phyloP scores from a whole-genome alignment of 2,888 invertebrate species.

The Cosmorhoe ocellata region DNA sequence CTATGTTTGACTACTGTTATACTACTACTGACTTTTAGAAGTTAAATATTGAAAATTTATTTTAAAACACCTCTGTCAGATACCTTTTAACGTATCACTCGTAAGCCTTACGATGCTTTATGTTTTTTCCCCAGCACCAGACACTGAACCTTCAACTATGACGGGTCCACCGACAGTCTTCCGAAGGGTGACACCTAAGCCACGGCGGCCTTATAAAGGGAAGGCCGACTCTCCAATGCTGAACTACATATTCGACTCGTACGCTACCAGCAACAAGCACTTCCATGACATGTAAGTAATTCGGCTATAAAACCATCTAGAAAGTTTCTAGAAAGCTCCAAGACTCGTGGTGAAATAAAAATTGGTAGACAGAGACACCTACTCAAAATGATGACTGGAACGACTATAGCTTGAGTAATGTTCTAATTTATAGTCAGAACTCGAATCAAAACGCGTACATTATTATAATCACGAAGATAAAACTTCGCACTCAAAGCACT shows the following conservation, averaged over 20 bases:
- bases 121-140: conserved; percentile 36
- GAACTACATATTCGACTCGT: conserved; percentile 88
- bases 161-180: conserved; percentile 59
- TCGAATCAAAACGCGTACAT: conserved; percentile 10
- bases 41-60: too few relatives aligned
- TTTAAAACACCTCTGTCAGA: too few relatives aligned
- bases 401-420: too few relatives aligned
- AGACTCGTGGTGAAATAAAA: too few relatives aligned
- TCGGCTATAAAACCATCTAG: too few relatives aligned
- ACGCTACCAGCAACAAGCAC: conserved; percentile 86
- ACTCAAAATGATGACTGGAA: too few relatives aligned
- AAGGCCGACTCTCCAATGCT: conserved; percentile 87
- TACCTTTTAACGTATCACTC: too few relatives aligned
- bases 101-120: too few relatives aligned
- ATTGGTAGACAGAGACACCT: too few relatives aligned
- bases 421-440: conserved; percentile 2
- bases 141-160: conserved; percentile 47
- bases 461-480: conserved; percentile 13
- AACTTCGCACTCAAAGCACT: conserved; percentile 6
- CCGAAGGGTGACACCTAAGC: conserved; percentile 55
- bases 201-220: conserved; percentile 56
- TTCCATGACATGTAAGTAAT: conserved; percentile 83
- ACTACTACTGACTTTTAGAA: too few relatives aligned
- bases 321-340: too few relatives aligned
- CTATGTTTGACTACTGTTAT: too few relatives aligned